phyloP scores from a whole-genome alignment of 2,113 vertebrate species.

The Crotophaga sulcirostris region DNA sequence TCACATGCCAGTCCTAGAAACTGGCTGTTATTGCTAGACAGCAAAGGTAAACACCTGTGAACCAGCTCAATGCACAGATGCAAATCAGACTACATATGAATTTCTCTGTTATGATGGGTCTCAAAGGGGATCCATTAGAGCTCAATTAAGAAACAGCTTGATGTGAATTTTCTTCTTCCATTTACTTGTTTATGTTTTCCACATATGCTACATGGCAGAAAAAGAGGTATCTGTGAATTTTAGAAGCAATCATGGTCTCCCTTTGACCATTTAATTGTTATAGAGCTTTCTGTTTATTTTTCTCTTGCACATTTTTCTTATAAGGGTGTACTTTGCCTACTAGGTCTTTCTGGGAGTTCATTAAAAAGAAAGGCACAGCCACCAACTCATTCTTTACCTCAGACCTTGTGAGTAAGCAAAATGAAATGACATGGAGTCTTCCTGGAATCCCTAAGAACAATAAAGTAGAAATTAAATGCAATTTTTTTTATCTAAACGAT shows the following conservation, averaged over 20 bases:
- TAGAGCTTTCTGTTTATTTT: not conserved
- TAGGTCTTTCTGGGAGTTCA: not conserved
- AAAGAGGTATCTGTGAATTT: not conserved
- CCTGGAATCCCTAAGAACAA: not conserved
- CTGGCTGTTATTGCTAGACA: not conserved
- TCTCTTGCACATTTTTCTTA: not conserved
- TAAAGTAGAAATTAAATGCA: not conserved
- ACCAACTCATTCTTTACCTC: not conserved
- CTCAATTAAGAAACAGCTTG: constrained; percentile 12
- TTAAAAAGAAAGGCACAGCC: not conserved
- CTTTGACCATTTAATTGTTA: not conserved
- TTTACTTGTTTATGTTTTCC: not conserved
- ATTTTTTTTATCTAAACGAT: not conserved
- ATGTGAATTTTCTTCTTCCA: constrained; percentile 7
- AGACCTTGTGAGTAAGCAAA: not conserved
- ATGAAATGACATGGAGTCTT: not conserved
- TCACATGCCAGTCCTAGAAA: not conserved
- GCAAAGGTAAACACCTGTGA: constrained; percentile 20
- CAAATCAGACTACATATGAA: constrained; percentile 8
- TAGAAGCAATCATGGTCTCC: not conserved
- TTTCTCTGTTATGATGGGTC: not conserved
- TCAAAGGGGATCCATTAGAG: constrained; percentile 34
- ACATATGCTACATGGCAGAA: not conserved
- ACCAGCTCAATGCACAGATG: not conserved
- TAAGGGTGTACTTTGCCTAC: not conserved